Evolutionary conservation across 2,797 vertebrate genomes (phyloP), one percentile per base, ranked within the genome.

Genomic region (Hemitrygon akajei): DNA sequence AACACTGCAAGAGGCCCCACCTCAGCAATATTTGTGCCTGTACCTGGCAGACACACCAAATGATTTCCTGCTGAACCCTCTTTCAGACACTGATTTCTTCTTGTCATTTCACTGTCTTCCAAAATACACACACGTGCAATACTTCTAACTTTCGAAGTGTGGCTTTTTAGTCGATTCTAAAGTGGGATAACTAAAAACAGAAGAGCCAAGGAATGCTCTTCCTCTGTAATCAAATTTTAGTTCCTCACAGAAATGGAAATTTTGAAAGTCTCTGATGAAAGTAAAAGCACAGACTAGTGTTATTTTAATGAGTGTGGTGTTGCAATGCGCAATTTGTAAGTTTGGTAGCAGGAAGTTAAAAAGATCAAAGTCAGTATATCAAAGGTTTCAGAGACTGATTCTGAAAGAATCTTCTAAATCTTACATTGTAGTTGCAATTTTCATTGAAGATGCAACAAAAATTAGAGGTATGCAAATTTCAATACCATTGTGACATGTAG

Each of bases 401-500:
- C 66, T n/a, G 30, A 66, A 89, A 89, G 60, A 66, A 66, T n/a
- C n/a, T 87, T 66, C 86, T 69, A 69, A 89, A 37, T 89, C 60
- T 69, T 89, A 37, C n/a, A 37, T 69, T 37, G 18, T 20, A 34
- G 9, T 34, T 89, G 60, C 63, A 89, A 69, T 66, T 89, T n/a
- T 66, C 86, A 89, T 34, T 69, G 20, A 89, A n/a, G 6, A 66
- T 87, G 30, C 56, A 87, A 63, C 58, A 87, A 87, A 47, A 89
- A 63, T 69, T 69, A 66, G 30, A 89, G 30, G n/a, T 69, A 69
- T 89, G 86, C 60, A 89, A 89, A 69, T 89, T 66, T 89, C 60
- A 89, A 63, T n/a, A 37, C 86, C 34, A 2, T 89, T 69, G 30
- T 89, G 60, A 89, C 86, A 89, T 69, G 37, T 89, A 34, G 60